phyloP scores from a whole-genome alignment of 2,113 vertebrate species.

The Dascyllus trimaculatus region DNA sequence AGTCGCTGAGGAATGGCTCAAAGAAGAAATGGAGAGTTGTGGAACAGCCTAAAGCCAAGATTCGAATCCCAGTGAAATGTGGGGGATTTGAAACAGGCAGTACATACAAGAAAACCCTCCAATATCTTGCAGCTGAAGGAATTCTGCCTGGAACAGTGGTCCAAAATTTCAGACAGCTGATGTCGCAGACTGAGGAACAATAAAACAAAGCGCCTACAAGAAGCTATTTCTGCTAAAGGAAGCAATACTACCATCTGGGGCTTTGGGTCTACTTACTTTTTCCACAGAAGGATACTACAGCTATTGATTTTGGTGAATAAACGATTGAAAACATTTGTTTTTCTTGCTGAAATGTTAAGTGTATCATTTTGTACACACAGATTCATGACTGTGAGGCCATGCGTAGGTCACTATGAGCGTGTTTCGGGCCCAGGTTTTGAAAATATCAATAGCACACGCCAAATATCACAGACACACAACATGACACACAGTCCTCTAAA shows the following conservation, averaged over 20 bases:
- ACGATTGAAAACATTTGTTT: too few relatives aligned
- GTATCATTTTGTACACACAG: too few relatives aligned
- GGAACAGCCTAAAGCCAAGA: not conserved
- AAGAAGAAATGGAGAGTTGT: not conserved
- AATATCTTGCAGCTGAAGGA: not conserved
- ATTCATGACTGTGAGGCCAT: slow-evolving; percentile 3
- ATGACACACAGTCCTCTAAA: not conserved
- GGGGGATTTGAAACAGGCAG: not conserved
- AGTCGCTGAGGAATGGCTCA: not conserved
- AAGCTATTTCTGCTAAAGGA: too few relatives aligned
- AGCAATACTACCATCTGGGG: too few relatives aligned
- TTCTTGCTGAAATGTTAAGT: too few relatives aligned
- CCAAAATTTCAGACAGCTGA: too few relatives aligned
- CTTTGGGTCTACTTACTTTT: too few relatives aligned
- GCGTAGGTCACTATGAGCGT: slow-evolving; percentile 9
- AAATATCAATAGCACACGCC: not conserved
- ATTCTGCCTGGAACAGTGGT: not conserved
- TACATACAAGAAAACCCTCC: not conserved
- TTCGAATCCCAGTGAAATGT: not conserved
- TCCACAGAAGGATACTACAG: too few relatives aligned
- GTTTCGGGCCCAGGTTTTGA: not conserved
- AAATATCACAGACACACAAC: slow-evolving; percentile 6
- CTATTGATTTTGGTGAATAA: too few relatives aligned
- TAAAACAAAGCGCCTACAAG: too few relatives aligned
- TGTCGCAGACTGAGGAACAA: too few relatives aligned